Evolutionary conservation across 2,113 vertebrate genomes (phyloP).

Genomic region (Meleagris gallopavo): DNA sequence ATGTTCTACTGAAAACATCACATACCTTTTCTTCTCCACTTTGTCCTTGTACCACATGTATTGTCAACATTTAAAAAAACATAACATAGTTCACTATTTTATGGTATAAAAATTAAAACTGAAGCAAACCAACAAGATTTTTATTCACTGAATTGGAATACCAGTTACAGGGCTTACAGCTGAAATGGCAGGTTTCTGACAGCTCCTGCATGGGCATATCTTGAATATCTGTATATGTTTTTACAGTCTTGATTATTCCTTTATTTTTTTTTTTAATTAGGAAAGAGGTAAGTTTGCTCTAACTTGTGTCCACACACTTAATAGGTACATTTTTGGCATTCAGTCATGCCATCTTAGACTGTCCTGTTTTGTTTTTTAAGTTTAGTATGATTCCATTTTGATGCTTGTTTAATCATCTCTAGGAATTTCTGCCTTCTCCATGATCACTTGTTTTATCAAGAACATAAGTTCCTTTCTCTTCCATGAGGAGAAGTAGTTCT

Average conservation of each 20-base stretch:
- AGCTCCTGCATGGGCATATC: not conserved
- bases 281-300: not conserved
- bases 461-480: not conserved
- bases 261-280: not conserved
- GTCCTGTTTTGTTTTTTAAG: rapidly evolving
- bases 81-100: not conserved
- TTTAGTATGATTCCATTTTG: not conserved
- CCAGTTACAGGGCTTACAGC: not conserved
- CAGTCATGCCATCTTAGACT: not conserved
- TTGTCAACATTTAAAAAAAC: not conserved
- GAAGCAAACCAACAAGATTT: not conserved
- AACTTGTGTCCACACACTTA: not conserved
- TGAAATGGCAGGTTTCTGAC: not conserved
- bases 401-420: not conserved
- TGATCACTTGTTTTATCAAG: not conserved
- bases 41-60: not conserved
- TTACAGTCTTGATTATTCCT: not conserved
- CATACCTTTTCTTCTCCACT: not conserved
- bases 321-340: not conserved
- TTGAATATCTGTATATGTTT: not conserved
- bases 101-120: not conserved
- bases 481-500: not conserved
- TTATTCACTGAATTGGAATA: not conserved
- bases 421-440: not conserved
- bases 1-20: not conserved